Percentiles rank a stretch among this genome's conserved stretches.
phyloP scores from a whole-genome alignment of 2,797 vertebrate species.

The Selene dorsalis region DNA sequence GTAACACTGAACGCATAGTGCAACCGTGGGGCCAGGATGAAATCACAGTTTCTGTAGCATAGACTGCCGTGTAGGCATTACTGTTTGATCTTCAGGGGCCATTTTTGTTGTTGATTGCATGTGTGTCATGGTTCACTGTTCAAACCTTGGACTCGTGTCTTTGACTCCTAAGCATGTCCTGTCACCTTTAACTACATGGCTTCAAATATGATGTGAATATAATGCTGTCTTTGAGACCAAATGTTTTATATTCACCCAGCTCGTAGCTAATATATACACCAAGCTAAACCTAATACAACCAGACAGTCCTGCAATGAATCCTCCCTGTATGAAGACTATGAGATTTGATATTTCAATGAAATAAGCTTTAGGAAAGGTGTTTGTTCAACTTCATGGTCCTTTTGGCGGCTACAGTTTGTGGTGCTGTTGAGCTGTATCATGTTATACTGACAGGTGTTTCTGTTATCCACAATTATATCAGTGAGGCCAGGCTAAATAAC shows the following conservation, averaged over 20 bases:
- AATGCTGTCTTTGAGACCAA: neutral
- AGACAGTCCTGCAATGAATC: neutral
- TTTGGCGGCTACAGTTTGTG: neutral
- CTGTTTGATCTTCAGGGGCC: neutral
- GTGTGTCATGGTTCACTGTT: neutral
- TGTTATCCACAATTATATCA: neutral
- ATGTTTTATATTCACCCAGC: neutral
- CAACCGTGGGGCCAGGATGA: neutral
- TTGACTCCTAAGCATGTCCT: neutral
- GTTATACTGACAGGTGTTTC: neutral
- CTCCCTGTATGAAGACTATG: neutral
- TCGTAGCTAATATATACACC: neutral
- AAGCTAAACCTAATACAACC: neutral
- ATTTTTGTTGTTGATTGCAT: neutral
- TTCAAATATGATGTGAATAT: too few relatives aligned
- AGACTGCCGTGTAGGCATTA: neutral
- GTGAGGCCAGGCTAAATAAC: neutral
- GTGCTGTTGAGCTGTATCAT: neutral
- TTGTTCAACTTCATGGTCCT: neutral
- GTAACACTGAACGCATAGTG: conserved; percentile 18
- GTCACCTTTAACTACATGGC: neutral
- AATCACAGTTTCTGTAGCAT: neutral
- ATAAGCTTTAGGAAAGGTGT: neutral
- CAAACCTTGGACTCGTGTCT: neutral
- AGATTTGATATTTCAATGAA: neutral